Evolutionary conservation across 1,140 invertebrate species (phyloP), one percentile per base, ranked within the genome.

Genomic region (Cryptotermes secundus): DNA sequence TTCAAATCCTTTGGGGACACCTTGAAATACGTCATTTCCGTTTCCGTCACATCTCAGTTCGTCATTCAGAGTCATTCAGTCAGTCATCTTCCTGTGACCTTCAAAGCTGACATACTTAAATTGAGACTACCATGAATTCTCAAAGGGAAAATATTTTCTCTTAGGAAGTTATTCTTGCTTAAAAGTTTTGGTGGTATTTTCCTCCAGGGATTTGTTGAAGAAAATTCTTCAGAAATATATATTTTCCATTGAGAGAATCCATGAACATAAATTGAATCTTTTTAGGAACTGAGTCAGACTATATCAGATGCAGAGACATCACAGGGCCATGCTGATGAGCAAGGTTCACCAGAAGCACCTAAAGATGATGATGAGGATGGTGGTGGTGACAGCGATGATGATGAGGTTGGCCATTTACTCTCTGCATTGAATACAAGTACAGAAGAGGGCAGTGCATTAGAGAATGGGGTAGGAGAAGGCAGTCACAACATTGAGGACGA

Each of bases 391-490:
- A n/a, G n/a, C n/a, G n/a, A n/a, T n/a, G n/a, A n/a, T n/a, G n/a
- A 59, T 12, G 53, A 59, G 19, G 7, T 22, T 59, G 59, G 31
- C 9, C 26, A 72, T 2, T 0, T 31, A 72, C 59, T 9, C 10
- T 7, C 59, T 9, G 6, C n/a, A 72, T n/a, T 72, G 7, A n/a
- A 72, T 72, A 16, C 59, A 10, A 72, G 26, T 31, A 9, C 59
- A 72, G 59, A 72, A 10, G 81, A 82, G 45, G 53, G 42, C 38
- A 81, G n/a, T 81, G n/a, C 81, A 10, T n/a, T 45, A 31, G 81
- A 82, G 31, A 82, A 82, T 45, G 81, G 81, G 16, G 38, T 82
- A n/a, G 81, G 38, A 53, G 81, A 53, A 2, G 38, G 16, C 2
- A 31, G 3, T 45, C 24, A 42, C 22, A 38, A 31, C 31, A 82